phyloP scores from a whole-genome alignment of 2,113 vertebrate genomes.

The Gasterosteus aculeatus region DNA sequence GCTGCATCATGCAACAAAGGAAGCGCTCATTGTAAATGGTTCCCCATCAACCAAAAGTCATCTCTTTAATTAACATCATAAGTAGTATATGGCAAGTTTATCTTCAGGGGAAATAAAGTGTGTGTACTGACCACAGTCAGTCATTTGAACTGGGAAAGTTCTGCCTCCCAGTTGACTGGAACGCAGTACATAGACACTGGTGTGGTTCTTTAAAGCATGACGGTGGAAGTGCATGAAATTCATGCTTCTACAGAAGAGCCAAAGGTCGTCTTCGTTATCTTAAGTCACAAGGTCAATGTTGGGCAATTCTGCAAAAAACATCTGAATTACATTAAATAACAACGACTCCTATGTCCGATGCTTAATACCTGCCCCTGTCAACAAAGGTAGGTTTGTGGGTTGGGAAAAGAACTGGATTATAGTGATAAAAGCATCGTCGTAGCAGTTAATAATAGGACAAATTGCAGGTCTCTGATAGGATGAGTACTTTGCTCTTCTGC shows the following conservation, averaged over 20 bases:
- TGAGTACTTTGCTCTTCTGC: not conserved
- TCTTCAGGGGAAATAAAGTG: too few species aligned
- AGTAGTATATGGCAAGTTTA: too few species aligned
- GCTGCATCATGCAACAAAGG: too few species aligned
- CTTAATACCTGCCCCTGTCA: not conserved
- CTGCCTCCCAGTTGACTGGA: too few species aligned
- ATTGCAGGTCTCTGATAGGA: not conserved
- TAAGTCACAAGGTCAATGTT: not conserved
- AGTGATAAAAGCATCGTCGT: not conserved
- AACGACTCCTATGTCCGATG: not conserved
- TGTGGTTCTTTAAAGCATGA: conserved; percentile 30
- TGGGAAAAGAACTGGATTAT: not conserved
- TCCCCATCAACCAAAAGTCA: too few species aligned
- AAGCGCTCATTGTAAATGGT: too few species aligned
- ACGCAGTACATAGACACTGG: not conserved
- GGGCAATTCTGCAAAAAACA: not conserved
- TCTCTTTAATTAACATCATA: too few species aligned
- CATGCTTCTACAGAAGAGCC: not conserved
- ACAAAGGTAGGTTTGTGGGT: not conserved
- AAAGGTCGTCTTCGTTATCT: conserved; percentile 9
- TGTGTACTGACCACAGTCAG: too few species aligned
- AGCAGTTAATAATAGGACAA: not conserved
- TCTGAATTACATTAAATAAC: not conserved
- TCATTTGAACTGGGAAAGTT: too few species aligned
- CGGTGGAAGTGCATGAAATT: conserved; percentile 18